A percentile compares a stretch with the other conserved stretches of the same genome.
Conservation (phyloP, 2,113 vertebrate species). For the Naja naja region DNA sequence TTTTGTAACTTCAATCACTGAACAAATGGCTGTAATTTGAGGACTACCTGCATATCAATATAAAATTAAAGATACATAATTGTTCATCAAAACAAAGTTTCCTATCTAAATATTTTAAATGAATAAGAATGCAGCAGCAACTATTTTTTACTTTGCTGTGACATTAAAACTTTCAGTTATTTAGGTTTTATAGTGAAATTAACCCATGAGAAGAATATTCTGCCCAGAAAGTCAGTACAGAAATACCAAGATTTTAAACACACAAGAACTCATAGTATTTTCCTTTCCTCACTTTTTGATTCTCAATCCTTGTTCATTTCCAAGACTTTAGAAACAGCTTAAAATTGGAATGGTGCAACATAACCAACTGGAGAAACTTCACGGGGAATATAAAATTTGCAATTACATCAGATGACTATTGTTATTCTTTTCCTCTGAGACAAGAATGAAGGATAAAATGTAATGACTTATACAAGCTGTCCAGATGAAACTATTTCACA, state of each 20-base stretch:
- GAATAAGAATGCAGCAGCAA: not conserved
- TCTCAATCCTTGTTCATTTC: not conserved
- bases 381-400: not conserved
- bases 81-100: not conserved
- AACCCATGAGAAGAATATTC: not conserved
- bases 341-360: not conserved
- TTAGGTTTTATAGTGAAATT: not conserved
- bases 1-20: not conserved
- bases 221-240: not conserved
- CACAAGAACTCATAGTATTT: not conserved
- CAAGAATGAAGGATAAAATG: not conserved
- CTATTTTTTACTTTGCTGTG: not conserved
- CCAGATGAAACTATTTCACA: not conserved
- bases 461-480: not conserved
- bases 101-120: not conserved
- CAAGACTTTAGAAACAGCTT: not conserved
- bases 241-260: not conserved
- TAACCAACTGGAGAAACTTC: not conserved
- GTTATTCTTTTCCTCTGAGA: not conserved
- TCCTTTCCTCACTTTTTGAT: not conserved
- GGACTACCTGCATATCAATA: not conserved
- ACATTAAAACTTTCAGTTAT: not conserved
- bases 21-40: not conserved
- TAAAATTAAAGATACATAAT: not conserved
- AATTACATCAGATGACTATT: not conserved